Evolutionary conservation across 2,888 invertebrate species (phyloP).

Genomic region (Cheilosia urbana): DNA sequence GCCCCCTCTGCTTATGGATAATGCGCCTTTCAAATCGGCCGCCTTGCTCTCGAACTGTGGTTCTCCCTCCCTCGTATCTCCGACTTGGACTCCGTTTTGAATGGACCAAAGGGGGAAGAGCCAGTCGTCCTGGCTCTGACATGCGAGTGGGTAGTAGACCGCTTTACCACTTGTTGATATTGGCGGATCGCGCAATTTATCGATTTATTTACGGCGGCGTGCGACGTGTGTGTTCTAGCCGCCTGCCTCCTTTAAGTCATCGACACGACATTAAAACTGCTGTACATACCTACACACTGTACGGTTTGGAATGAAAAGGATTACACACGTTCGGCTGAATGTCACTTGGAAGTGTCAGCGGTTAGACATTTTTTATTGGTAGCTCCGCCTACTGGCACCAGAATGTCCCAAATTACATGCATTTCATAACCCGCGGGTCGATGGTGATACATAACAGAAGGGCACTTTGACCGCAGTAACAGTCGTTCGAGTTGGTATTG

Average conservation of each 20-base stretch:
- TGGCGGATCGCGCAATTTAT: conserved; percentile 56
- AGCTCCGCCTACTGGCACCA: conserved; percentile 60
- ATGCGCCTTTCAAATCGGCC: conserved; percentile 51
- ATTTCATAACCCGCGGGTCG: conserved; percentile 40
- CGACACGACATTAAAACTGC: conserved; percentile 15
- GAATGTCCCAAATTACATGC: conserved; percentile 58
- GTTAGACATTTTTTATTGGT: conserved; percentile 47
- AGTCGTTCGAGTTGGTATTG: conserved; percentile 6
- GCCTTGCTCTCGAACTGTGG: background rate
- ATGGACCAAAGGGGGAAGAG: conserved; percentile 2
- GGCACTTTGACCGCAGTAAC: conserved; percentile 59
- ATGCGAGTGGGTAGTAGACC: conserved; percentile 56
- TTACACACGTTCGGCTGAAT: background rate
- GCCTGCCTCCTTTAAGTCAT: background rate
- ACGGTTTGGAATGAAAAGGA: background rate
- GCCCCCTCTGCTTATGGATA: conserved; percentile 48
- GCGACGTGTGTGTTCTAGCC: conserved; percentile 69
- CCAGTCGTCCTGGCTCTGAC: conserved; percentile 20
- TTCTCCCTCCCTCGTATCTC: background rate
- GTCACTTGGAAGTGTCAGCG: conserved; percentile 66
- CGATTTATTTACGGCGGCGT: conserved; percentile 66
- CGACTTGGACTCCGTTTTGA: too few species aligned
- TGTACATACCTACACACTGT: background rate
- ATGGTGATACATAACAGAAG: conserved; percentile 25
- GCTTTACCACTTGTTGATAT: conserved; percentile 65